Evolutionary conservation across 2,797 vertebrate genomes (phyloP).

Genomic region (Channallabes apus): DNA sequence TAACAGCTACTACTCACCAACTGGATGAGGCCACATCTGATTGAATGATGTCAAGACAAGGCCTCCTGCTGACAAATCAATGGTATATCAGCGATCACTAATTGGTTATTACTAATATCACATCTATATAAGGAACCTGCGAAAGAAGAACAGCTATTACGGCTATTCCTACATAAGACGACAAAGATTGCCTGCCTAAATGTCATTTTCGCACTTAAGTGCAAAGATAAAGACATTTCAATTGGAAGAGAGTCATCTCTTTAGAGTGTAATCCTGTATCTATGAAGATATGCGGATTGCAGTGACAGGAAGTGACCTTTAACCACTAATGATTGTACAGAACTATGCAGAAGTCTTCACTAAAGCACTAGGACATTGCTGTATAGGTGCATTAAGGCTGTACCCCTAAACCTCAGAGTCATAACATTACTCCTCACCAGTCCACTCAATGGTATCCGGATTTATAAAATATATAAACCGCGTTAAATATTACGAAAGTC

Average conservation of each 20-base stretch:
- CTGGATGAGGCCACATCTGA: slow-evolving; percentile 15
- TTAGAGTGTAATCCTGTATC: slow-evolving; percentile 19
- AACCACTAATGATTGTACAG: background rate
- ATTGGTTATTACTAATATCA: slow-evolving; percentile 23
- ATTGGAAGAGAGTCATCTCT: background rate
- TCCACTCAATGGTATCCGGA: background rate
- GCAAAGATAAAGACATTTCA: background rate
- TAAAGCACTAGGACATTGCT: background rate
- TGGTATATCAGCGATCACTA: slow-evolving; percentile 11
- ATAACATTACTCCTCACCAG: slow-evolving; percentile 13
- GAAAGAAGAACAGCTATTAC: background rate
- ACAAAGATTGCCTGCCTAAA: background rate
- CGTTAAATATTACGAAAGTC: slow-evolving; percentile 5
- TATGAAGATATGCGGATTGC: background rate
- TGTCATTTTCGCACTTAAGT: background rate
- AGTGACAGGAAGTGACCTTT: background rate
- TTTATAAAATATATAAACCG: background rate
- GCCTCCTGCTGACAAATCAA: slow-evolving; percentile 24
- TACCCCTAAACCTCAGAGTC: background rate
- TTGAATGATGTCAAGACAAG: slow-evolving; percentile 25
- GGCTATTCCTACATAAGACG: background rate
- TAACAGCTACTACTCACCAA: slow-evolving; percentile 28
- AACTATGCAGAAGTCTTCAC: slow-evolving; percentile 8
- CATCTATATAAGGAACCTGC: background rate
- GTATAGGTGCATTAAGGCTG: slow-evolving; percentile 1